A percentile compares a stretch with the other conserved stretches of the same genome.
Evolutionary conservation across 2,888 invertebrate genomes (phyloP).

Genomic region (Patella depressa): DNA sequence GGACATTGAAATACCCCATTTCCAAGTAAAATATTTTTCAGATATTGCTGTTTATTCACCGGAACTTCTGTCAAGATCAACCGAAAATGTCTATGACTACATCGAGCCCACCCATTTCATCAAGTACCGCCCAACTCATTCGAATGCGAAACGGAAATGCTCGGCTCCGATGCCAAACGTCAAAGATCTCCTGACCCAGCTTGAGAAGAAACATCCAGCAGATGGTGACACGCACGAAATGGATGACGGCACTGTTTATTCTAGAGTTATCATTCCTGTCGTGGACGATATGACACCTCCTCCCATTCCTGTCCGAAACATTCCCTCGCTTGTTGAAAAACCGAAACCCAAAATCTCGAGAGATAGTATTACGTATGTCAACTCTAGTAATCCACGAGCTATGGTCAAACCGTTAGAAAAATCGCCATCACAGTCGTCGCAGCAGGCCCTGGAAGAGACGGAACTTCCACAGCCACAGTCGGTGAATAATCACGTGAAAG

Average conservation of each 20-base stretch:
- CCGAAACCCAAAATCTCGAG: neutral
- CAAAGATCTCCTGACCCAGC: too few species aligned
- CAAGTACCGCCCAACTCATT: neutral
- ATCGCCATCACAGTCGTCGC: neutral
- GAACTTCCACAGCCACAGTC: neutral
- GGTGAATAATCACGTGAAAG: neutral
- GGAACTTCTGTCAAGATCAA: neutral
- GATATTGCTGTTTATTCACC: constrained; percentile 5
- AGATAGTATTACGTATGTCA: neutral
- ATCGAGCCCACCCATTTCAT: constrained; percentile 1
- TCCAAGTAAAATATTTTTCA: neutral
- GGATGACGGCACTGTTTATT: too few species aligned
- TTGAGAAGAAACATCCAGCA: too few species aligned
- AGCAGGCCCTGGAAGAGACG: neutral
- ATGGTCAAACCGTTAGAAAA: neutral
- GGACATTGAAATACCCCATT: too few species aligned
- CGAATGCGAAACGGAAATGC: too few species aligned
- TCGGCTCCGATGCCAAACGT: too few species aligned
- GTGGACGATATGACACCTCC: neutral
- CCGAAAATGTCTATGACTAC: neutral
- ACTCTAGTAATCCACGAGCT: neutral
- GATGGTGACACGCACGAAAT: too few species aligned
- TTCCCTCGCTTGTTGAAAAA: neutral
- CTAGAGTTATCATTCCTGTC: neutral
- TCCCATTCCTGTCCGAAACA: neutral